Evolutionary conservation across 2,888 invertebrate genomes (phyloP).

Genomic region (Xestia xanthographa): DNA sequence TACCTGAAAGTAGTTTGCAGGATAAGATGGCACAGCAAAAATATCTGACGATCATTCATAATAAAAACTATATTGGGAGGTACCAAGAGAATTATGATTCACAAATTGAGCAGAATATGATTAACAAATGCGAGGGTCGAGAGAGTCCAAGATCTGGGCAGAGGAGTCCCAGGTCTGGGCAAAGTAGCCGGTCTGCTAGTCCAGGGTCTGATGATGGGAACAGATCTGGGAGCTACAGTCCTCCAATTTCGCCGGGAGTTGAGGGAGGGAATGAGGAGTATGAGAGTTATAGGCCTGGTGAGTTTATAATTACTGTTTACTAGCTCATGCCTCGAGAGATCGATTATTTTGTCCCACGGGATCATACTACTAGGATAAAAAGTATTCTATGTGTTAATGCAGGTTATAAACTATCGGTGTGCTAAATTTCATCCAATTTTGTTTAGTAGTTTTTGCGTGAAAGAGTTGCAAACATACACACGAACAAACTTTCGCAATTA

Average conservation of each 20-base stretch:
- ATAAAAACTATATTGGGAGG: constrained; percentile 84
- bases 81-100: constrained; percentile 87
- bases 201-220: constrained; percentile 91
- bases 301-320: constrained; percentile 48
- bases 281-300: constrained; percentile 87
- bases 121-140: constrained; percentile 78
- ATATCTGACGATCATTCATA: constrained; percentile 82
- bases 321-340: too few species aligned
- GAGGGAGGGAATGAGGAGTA: constrained; percentile 92
- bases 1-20: constrained; percentile 78
- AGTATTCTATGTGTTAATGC: too few species aligned
- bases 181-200: constrained; percentile 80
- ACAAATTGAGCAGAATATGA: constrained; percentile 87
- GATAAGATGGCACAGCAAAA: constrained; percentile 84
- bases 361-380: too few species aligned
- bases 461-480: too few species aligned
- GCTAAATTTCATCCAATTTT: too few species aligned
- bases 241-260: constrained; percentile 96
- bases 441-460: too few species aligned
- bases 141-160: constrained; percentile 76
- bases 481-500: too few species aligned
- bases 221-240: constrained; percentile 93
- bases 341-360: too few species aligned
- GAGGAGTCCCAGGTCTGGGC: constrained; percentile 70
- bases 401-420: too few species aligned